Evolutionary conservation across 2,113 vertebrate genomes (phyloP).

Genomic region (Colius striatus): DNA sequence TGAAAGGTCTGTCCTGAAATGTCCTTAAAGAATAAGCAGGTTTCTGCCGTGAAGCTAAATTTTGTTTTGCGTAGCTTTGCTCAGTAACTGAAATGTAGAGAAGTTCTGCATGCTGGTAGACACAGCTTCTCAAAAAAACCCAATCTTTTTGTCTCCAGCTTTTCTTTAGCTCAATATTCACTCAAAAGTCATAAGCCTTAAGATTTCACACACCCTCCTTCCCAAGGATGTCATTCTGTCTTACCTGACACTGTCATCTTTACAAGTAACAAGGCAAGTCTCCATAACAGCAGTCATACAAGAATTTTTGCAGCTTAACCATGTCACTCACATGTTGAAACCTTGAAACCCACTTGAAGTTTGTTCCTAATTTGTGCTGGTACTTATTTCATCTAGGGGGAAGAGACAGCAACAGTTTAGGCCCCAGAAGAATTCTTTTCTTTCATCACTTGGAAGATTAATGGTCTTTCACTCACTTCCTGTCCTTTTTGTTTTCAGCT

Average conservation of each 20-base stretch:
- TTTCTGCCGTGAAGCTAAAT: conserved; percentile 9
- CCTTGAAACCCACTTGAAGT: not conserved
- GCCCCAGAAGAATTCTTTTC: not conserved
- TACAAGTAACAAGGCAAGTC: not conserved
- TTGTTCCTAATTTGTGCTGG: not conserved
- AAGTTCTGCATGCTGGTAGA: not conserved
- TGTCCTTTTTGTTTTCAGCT: not conserved
- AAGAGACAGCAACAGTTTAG: not conserved
- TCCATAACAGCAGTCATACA: not conserved
- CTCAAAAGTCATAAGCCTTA: not conserved
- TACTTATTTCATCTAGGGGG: not conserved
- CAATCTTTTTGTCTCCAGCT: not conserved
- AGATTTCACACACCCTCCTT: not conserved
- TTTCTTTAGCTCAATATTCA: not conserved
- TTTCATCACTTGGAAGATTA: not conserved
- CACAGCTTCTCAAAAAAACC: not conserved
- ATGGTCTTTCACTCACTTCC: not conserved
- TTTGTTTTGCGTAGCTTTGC: not conserved
- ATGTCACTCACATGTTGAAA: not conserved
- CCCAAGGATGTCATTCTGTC: not conserved
- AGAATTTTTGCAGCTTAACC: not conserved
- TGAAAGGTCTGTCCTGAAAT: not conserved
- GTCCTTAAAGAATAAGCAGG: not conserved
- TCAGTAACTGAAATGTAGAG: not conserved
- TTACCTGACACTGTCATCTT: not conserved